phyloP scores from a whole-genome alignment of 2,797 vertebrate species.

The Cryptoprocta ferox region DNA sequence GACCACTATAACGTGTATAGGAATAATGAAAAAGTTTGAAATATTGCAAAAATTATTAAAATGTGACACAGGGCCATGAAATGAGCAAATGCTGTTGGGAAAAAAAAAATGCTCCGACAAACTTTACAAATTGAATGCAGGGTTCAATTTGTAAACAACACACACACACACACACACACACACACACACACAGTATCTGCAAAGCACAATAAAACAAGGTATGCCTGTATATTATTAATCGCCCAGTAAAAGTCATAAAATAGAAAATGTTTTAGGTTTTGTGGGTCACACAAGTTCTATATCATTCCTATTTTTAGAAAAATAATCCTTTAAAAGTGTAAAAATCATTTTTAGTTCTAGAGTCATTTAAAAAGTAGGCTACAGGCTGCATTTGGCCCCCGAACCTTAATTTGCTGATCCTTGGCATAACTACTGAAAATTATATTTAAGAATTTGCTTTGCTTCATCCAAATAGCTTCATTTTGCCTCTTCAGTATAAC shows the following conservation, averaged over 20 bases:
- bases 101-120: neutral
- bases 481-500: neutral
- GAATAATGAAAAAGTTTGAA: neutral
- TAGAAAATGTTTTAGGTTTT: neutral
- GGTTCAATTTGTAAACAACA: neutral
- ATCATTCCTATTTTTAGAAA: neutral
- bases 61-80: neutral
- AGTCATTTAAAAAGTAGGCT: neutral
- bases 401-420: neutral
- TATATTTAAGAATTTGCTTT: constrained; percentile 16
- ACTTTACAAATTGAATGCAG: neutral
- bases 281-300: neutral
- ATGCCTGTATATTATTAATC: neutral
- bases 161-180: too few species aligned
- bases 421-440: constrained; percentile 21
- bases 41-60: neutral
- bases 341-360: neutral
- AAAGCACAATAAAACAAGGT: neutral
- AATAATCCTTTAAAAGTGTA: neutral
- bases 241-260: neutral
- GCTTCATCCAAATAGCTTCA: neutral
- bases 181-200: neutral
- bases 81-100: neutral
- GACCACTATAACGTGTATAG: neutral
- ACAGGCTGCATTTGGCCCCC: neutral